Evolutionary conservation across 1,140 invertebrate species (phyloP).

Genomic region (Heterodera schachtii): DNA sequence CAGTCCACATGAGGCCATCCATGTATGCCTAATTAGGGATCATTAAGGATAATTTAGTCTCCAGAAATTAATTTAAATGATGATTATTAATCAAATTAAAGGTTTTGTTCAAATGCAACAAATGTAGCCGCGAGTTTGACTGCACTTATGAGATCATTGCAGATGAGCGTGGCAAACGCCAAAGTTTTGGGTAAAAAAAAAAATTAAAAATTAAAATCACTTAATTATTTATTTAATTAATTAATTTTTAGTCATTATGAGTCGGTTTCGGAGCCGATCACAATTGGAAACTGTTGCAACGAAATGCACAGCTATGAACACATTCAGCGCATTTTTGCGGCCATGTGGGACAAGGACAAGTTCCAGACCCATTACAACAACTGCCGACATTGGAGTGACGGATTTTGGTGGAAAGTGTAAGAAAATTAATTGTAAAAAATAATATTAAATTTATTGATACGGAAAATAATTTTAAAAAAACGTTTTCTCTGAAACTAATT

Average conservation of each 20-base stretch:
- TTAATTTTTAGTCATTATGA: slow-evolving; percentile 13
- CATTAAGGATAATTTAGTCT: too few relatives aligned
- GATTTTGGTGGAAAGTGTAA: slow-evolving; percentile 25
- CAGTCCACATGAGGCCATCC: slow-evolving; percentile 26
- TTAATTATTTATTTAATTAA: not conserved
- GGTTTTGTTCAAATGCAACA: slow-evolving; percentile 24
- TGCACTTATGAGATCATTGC: slow-evolving; percentile 27
- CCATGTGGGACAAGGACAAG: slow-evolving; percentile 25
- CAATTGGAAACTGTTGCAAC: not conserved
- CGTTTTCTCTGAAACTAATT: not conserved
- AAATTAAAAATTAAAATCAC: too few relatives aligned
- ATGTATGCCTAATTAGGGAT: not conserved
- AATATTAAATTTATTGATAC: not conserved
- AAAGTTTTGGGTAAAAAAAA: slow-evolving; percentile 26
- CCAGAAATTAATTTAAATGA: too few relatives aligned
- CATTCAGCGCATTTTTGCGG: slow-evolving; percentile 27
- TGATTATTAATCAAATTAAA: not conserved
- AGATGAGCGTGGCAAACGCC: slow-evolving; percentile 19
- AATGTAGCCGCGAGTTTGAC: slow-evolving; percentile 17
- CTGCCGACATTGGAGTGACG: slow-evolving; percentile 23
- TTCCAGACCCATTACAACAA: slow-evolving; percentile 19
- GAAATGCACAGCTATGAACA: slow-evolving; percentile 11
- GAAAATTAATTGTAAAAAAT: not conserved
- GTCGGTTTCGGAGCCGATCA: not conserved
- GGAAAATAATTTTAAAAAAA: not conserved